phyloP scores from a whole-genome alignment of 2,797 vertebrate genomes.

The Lates japonicus region DNA sequence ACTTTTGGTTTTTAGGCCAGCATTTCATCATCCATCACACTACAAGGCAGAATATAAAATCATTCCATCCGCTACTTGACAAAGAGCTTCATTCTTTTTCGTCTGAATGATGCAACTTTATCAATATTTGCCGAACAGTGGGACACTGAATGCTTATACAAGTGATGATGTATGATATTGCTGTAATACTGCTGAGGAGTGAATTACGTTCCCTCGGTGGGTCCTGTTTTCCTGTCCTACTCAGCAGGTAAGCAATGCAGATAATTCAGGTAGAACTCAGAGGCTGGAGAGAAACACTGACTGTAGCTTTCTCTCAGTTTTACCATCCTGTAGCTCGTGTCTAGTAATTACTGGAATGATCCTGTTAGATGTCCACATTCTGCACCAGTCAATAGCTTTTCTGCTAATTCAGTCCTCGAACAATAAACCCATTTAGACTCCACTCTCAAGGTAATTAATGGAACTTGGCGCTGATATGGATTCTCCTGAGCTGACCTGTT shows the following conservation, averaged over 20 bases:
- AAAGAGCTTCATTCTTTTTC: conserved; percentile 66
- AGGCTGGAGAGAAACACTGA: conserved; percentile 31
- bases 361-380: conserved; percentile 52
- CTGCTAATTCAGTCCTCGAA: conserved; percentile 66
- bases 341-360: conserved; percentile 63
- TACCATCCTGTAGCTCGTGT: conserved; percentile 14
- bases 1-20: conserved; percentile 73
- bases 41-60: conserved; percentile 62
- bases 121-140: conserved; percentile 75
- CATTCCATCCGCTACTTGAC: conserved; percentile 64
- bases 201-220: conserved; percentile 39
- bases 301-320: conserved; percentile 20
- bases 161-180: conserved; percentile 68
- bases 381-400: conserved; percentile 63
- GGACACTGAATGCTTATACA: conserved; percentile 48
- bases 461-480: conserved; percentile 30
- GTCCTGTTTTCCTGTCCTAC: conserved; percentile 41
- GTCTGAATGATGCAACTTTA: conserved; percentile 74
- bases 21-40: conserved; percentile 79
- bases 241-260: conserved; percentile 56
- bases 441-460: conserved; percentile 58
- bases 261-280: conserved; percentile 28
- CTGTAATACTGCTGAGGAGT: conserved; percentile 67
- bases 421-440: conserved; percentile 61
- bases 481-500: conserved; percentile 25